A percentile compares a stretch with the other conserved stretches of the same genome.
Conservation (phyloP, 2,113 vertebrate genomes). For the Terrapene triunguis region DNA sequence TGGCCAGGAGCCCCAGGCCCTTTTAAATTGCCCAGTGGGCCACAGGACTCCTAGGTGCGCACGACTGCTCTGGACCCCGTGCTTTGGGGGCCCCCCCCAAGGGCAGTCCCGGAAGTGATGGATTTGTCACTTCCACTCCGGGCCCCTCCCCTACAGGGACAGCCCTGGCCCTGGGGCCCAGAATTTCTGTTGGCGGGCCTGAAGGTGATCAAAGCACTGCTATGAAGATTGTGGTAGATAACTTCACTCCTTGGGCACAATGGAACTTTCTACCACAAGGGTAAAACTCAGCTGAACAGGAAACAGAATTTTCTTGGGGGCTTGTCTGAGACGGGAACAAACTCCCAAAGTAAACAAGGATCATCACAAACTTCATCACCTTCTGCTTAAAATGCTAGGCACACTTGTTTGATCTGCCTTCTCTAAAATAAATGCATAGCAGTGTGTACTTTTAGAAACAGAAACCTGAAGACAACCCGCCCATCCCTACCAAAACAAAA, state of each 20-base stretch:
- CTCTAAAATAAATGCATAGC: not conserved
- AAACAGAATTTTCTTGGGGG: not conserved
- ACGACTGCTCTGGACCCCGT: too few species aligned
- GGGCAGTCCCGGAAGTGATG: too few species aligned
- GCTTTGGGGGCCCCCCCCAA: too few species aligned
- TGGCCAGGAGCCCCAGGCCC: too few species aligned
- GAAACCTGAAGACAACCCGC: not conserved
- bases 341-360: not conserved
- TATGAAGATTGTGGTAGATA: not conserved
- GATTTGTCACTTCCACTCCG: too few species aligned
- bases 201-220: not conserved
- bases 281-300: not conserved
- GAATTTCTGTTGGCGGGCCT: too few species aligned
- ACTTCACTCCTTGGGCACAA: not conserved
- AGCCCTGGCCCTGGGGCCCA: too few species aligned
- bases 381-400: not conserved
- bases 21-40: too few species aligned
- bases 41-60: too few species aligned
- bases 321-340: not conserved
- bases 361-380: not conserved
- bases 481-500: not conserved
- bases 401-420: not conserved
- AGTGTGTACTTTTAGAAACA: not conserved
- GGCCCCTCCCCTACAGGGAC: too few species aligned
- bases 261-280: not conserved